These are phyloP conservation scores for Phaetusa simplex DNA, from an alignment of 2,113 vertebrate species.

Conservation along the genomic window DNA sequence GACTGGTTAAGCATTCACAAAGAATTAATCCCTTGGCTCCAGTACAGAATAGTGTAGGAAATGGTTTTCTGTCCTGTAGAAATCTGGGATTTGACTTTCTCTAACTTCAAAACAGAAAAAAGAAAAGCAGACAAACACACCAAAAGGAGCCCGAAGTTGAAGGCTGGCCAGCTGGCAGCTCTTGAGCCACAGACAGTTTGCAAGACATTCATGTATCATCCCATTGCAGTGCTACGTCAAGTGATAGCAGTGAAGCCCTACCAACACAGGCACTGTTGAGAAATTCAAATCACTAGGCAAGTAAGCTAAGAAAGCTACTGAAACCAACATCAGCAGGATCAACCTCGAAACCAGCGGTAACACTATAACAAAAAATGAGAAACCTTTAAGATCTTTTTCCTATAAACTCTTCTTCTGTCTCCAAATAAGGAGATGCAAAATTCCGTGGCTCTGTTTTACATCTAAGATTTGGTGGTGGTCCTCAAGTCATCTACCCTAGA, in stretches of 20 bases:
- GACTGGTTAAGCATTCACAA: background rate
- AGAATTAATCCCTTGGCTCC: background rate
- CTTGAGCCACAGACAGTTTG: background rate
- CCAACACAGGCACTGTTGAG: background rate
- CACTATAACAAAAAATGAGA: background rate
- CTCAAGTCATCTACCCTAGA: background rate
- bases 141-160: background rate
- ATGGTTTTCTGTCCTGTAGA: background rate
- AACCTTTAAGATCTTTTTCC: background rate
- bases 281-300: background rate
- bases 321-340: background rate
- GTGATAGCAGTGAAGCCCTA: background rate
- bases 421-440: background rate
- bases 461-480: background rate
- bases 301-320: background rate
- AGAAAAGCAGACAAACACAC: background rate
- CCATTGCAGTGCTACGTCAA: background rate
- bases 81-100: background rate
- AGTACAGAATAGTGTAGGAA: background rate
- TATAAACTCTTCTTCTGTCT: background rate
- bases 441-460: background rate
- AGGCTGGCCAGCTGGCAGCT: background rate
- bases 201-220: background rate
- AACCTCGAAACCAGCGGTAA: background rate
- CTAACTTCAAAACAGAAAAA: background rate